These are phyloP conservation scores for Saguinus midas DNA, from an alignment of 2,113 vertebrate genomes.

Conservation along the genomic window DNA sequence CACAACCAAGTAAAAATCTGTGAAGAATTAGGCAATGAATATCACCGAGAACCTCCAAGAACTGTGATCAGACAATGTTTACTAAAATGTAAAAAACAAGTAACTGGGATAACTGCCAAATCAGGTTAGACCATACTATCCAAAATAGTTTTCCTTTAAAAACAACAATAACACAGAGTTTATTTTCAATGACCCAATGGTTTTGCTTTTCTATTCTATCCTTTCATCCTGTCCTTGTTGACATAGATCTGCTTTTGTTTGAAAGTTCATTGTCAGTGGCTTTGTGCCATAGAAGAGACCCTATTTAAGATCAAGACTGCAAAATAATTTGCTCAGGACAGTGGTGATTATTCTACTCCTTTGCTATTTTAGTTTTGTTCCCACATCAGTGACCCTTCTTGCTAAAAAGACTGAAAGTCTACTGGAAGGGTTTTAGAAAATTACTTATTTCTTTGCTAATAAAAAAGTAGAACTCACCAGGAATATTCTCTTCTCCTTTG, in stretches of 20 bases:
- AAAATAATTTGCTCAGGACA: neutral
- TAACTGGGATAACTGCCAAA: neutral
- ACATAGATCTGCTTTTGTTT: neutral
- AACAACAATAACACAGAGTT: neutral
- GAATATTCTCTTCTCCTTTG: neutral
- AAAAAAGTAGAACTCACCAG: neutral
- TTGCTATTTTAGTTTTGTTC: neutral
- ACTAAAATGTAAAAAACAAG: neutral
- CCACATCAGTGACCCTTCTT: neutral
- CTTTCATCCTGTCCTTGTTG: neutral
- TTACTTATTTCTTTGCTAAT: neutral
- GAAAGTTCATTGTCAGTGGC: neutral
- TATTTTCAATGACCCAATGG: neutral
- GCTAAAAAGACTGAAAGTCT: neutral
- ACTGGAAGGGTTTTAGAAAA: neutral
- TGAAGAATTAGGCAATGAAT: neutral
- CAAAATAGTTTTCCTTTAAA: neutral
- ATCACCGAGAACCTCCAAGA: neutral
- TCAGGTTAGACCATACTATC: neutral
- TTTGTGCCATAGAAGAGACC: neutral
- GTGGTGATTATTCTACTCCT: neutral
- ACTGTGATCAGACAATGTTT: neutral
- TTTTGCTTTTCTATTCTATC: neutral
- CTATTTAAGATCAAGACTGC: neutral
- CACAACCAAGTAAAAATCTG: neutral